Conservation (phyloP, 2,113 vertebrate genomes). For the Haliaeetus leucogaster region DNA sequence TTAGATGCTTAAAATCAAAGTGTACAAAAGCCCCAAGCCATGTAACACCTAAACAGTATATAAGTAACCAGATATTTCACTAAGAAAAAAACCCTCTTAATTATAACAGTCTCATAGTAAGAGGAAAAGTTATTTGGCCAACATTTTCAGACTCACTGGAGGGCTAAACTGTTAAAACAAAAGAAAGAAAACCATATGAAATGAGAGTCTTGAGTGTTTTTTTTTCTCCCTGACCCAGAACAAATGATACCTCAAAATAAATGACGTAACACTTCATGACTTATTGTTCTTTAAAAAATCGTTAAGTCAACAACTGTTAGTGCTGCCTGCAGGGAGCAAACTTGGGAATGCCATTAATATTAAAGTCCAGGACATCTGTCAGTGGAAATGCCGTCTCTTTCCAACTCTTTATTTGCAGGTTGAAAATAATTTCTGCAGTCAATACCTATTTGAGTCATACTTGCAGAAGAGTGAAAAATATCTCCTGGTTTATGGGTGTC, state of each 20-base stretch:
- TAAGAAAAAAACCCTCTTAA: not conserved
- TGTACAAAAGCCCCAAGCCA: not conserved
- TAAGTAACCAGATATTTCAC: not conserved
- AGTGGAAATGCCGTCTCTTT: not conserved
- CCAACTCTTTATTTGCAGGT: not conserved
- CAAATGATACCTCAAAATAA: not conserved
- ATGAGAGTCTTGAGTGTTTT: not conserved
- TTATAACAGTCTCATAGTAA: not conserved
- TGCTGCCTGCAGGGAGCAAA: not conserved
- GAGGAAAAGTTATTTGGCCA: not conserved
- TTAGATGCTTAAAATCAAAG: not conserved
- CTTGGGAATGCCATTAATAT: not conserved
- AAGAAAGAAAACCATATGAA: not conserved
- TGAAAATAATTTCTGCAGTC: not conserved
- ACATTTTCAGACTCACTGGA: not conserved
- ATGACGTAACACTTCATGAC: not conserved
- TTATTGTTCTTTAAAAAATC: not conserved
- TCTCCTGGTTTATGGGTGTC: not conserved
- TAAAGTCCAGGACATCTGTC: not conserved
- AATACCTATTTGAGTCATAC: not conserved
- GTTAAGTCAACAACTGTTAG: not conserved
- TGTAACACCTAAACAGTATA: not conserved
- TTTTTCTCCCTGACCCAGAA: not conserved
- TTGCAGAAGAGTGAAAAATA: not conserved
- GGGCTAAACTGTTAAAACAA: not conserved